These are phyloP conservation scores for Apoderus coryli DNA, from an alignment of 2,888 invertebrate species.

Conservation along the genomic window DNA sequence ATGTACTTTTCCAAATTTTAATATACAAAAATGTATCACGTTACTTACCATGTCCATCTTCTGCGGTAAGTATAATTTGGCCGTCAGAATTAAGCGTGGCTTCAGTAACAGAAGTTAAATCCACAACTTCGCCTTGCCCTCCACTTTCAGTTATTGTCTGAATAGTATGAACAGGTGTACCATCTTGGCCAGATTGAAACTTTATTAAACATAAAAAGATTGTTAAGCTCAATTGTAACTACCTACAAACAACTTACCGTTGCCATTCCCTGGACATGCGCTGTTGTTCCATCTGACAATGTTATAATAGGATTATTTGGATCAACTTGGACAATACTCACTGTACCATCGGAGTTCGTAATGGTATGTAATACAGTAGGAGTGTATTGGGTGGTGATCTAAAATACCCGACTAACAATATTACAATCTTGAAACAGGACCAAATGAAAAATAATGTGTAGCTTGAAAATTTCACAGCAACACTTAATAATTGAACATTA, in stretches of 20 bases:
- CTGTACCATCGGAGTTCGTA: slow-evolving; percentile 91
- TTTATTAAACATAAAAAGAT: slow-evolving; percentile 22
- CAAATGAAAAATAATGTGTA: neutral
- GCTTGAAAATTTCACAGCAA: neutral
- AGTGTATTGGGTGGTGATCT: slow-evolving; percentile 57
- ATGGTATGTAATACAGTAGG: slow-evolving; percentile 90
- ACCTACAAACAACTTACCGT: slow-evolving; percentile 29
- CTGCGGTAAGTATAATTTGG: slow-evolving; percentile 87
- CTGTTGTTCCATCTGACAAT: slow-evolving; percentile 88
- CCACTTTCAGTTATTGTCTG: slow-evolving; percentile 66
- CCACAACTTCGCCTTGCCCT: slow-evolving; percentile 67
- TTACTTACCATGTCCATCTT: slow-evolving; percentile 77
- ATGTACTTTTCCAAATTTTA: slow-evolving; percentile 5
- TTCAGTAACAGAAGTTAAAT: slow-evolving; percentile 78
- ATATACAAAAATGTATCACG: slow-evolving; percentile 5
- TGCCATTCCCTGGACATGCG: slow-evolving; percentile 75
- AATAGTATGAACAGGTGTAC: slow-evolving; percentile 45
- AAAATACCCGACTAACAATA: too few species aligned
- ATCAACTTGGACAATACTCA: slow-evolving; percentile 91
- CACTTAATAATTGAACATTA: too few species aligned
- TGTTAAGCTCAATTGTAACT: neutral
- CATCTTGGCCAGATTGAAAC: slow-evolving; percentile 53
- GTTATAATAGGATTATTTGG: slow-evolving; percentile 89
- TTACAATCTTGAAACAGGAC: too few species aligned
- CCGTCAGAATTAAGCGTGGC: slow-evolving; percentile 85